These are phyloP conservation scores for Adineta ricciae DNA, from an alignment of 2,888 invertebrate species.

Conservation along the genomic window DNA sequence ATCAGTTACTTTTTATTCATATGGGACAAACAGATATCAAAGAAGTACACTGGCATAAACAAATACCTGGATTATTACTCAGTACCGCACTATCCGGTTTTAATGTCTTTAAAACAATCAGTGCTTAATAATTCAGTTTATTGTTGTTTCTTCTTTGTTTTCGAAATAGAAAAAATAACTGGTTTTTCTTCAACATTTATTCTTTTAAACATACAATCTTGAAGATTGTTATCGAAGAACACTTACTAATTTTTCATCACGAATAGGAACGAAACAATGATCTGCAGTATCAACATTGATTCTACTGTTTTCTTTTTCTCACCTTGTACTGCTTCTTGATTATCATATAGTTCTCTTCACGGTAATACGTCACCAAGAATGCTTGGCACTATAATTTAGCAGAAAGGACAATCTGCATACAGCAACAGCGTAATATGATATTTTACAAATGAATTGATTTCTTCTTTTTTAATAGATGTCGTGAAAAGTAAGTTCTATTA, in stretches of 20 bases:
- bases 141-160: neutral
- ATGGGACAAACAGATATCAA: constrained; percentile 95
- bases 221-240: constrained; percentile 69
- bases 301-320: constrained; percentile 72
- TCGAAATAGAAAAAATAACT: neutral
- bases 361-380: too few relatives aligned
- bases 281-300: constrained; percentile 66
- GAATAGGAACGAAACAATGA: constrained; percentile 68
- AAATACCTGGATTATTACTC: constrained; percentile 79
- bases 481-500: too few relatives aligned
- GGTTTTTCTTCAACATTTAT: too few relatives aligned
- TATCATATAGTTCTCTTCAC: too few relatives aligned
- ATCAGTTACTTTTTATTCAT: constrained; percentile 90
- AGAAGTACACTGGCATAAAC: constrained; percentile 94
- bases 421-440: too few relatives aligned
- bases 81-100: constrained; percentile 90
- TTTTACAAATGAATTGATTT: too few relatives aligned
- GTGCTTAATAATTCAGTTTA: constrained; percentile 58
- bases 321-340: neutral
- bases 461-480: too few relatives aligned
- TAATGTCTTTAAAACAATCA: constrained; percentile 91
- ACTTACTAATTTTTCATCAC: constrained; percentile 71
- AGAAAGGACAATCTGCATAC: too few relatives aligned
- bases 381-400: too few relatives aligned
- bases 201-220: neutral